Percentiles rank a stretch among this genome's conserved stretches.
Evolutionary conservation across 2,797 vertebrate species (phyloP).

Genomic region (Hirundo rustica): DNA sequence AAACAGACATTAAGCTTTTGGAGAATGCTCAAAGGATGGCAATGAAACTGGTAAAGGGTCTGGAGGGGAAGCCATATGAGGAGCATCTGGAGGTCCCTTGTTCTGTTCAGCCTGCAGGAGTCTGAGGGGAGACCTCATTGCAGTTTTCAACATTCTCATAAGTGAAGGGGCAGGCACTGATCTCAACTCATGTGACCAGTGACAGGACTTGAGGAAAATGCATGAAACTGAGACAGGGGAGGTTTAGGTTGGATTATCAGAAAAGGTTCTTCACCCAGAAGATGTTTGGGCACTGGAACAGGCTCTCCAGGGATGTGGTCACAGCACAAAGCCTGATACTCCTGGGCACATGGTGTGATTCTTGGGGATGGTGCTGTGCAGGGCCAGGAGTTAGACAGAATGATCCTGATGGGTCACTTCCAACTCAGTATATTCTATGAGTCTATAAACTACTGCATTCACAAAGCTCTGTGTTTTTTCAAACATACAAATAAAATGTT

Average conservation of each 20-base stretch:
- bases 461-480: neutral
- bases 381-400: neutral
- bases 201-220: neutral
- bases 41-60: neutral
- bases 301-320: neutral
- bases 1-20: fast-evolving
- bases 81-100: neutral
- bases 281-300: neutral
- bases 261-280: neutral
- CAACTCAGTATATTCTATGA: neutral
- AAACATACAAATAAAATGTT: neutral
- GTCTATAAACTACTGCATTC: neutral
- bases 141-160: neutral
- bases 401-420: neutral
- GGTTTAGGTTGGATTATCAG: neutral
- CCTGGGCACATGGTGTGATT: neutral
- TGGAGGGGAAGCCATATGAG: fast-evolving
- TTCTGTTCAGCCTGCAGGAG: neutral
- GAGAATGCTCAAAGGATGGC: neutral
- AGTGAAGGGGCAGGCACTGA: neutral
- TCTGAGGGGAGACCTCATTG: neutral
- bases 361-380: neutral
- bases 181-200: neutral
- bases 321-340: neutral
- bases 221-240: neutral